Evolutionary conservation across 2,113 vertebrate species (phyloP).

Genomic region (Cygnus atratus): DNA sequence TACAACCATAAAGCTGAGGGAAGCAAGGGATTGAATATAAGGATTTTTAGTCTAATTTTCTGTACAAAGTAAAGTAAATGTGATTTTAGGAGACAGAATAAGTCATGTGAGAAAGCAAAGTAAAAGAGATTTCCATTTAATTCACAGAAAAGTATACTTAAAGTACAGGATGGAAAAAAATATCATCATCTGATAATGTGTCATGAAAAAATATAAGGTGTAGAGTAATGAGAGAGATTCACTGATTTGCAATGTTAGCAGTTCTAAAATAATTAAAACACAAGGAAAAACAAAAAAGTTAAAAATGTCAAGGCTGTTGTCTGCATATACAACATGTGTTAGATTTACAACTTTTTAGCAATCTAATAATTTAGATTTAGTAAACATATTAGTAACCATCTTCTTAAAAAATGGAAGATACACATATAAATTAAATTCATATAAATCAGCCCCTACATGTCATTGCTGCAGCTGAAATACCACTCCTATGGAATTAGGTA

Average conservation of each 20-base stretch:
- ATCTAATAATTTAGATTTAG: constrained; percentile 37
- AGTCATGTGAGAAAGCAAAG: not conserved
- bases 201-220: not conserved
- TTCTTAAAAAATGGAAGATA: constrained; percentile 24
- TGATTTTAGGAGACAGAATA: not conserved
- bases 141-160: not conserved
- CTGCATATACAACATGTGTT: not conserved
- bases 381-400: constrained; percentile 26
- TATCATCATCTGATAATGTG: not conserved
- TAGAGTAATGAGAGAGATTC: constrained; percentile 1
- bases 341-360: constrained; percentile 34
- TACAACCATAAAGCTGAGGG: not conserved
- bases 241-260: not conserved
- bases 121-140: not conserved
- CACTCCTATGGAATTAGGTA: constrained; percentile 18
- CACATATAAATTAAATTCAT: constrained; percentile 54
- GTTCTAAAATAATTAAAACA: constrained; percentile 22
- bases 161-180: not conserved
- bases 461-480: constrained; percentile 75
- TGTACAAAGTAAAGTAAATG: not conserved
- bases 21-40: not conserved
- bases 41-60: not conserved
- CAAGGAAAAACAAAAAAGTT: not conserved
- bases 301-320: constrained; percentile 10
- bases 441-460: constrained; percentile 76